phyloP scores from a whole-genome alignment of 2,113 vertebrate genomes.

The Apteryx mantelli region DNA sequence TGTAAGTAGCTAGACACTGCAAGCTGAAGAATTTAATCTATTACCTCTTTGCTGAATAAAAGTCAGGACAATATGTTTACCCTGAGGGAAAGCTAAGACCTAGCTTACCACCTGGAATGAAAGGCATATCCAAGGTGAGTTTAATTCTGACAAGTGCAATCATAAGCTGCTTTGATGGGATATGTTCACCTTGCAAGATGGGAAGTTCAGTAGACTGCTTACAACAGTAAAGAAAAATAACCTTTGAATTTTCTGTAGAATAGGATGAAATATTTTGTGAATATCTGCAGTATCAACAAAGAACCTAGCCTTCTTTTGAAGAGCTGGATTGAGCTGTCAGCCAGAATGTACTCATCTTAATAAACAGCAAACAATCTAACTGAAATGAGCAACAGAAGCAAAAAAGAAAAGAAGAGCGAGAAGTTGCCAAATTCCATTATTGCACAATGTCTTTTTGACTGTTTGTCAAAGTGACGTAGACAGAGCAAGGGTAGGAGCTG shows the following conservation, averaged over 20 bases:
- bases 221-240: not conserved
- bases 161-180: not conserved
- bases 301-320: not conserved
- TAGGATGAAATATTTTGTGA: not conserved
- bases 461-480: not conserved
- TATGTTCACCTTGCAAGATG: not conserved
- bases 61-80: not conserved
- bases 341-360: not conserved
- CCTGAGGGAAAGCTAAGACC: not conserved
- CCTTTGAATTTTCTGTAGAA: not conserved
- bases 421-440: fast-evolving
- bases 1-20: fast-evolving
- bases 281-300: not conserved
- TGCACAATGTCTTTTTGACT: not conserved
- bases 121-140: not conserved
- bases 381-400: not conserved
- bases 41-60: not conserved
- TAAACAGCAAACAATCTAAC: not conserved
- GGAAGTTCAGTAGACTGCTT: not conserved
- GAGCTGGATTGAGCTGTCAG: not conserved
- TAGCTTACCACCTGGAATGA: not conserved
- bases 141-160: not conserved
- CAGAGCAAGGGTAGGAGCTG: not conserved
- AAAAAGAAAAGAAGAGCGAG: not conserved
- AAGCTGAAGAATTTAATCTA: not conserved